A percentile compares a stretch with the other conserved stretches of the same genome.
Conservation (phyloP, 2,797 vertebrate species). For the Craterocephalus amniculus region DNA sequence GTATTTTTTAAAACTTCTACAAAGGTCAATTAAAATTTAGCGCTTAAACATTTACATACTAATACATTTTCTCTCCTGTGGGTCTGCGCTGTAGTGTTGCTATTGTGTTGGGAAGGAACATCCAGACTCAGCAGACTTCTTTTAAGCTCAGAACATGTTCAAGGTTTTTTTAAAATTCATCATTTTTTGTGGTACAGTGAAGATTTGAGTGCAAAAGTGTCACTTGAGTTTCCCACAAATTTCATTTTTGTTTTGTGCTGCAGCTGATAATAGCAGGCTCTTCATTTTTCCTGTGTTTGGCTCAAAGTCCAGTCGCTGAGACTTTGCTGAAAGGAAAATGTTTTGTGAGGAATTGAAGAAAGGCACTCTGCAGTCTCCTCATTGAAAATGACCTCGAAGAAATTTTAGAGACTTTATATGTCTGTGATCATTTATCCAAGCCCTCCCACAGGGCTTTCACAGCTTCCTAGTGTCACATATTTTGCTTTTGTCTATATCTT, state of each 20-base stretch:
- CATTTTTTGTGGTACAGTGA: not conserved
- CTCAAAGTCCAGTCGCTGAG: constrained; percentile 15
- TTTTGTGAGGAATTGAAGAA: constrained; percentile 22
- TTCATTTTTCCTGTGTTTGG: not conserved
- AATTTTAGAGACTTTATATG: not conserved
- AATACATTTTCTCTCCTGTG: not conserved
- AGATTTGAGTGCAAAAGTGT: not conserved
- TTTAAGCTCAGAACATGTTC: constrained; percentile 14
- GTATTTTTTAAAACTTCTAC: not conserved
- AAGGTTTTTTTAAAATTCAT: constrained; percentile 17
- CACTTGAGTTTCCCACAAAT: constrained; percentile 9
- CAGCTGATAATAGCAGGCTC: constrained; percentile 17
- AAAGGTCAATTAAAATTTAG: not conserved
- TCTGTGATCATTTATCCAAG: constrained; percentile 22
- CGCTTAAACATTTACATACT: not conserved
- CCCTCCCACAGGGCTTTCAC: constrained; percentile 19
- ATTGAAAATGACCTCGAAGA: constrained; percentile 9
- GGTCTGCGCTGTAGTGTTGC: not conserved
- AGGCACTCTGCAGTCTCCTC: not conserved
- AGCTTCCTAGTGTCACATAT: not conserved
- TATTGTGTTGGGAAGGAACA: not conserved
- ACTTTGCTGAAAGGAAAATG: constrained; percentile 11
- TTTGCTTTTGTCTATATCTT: constrained; percentile 13
- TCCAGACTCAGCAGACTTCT: not conserved
- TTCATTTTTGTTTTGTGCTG: constrained; percentile 10